Base-by-base conservation (phyloP, 1,140 invertebrate genomes). In the Aethina tumida region DNA sequence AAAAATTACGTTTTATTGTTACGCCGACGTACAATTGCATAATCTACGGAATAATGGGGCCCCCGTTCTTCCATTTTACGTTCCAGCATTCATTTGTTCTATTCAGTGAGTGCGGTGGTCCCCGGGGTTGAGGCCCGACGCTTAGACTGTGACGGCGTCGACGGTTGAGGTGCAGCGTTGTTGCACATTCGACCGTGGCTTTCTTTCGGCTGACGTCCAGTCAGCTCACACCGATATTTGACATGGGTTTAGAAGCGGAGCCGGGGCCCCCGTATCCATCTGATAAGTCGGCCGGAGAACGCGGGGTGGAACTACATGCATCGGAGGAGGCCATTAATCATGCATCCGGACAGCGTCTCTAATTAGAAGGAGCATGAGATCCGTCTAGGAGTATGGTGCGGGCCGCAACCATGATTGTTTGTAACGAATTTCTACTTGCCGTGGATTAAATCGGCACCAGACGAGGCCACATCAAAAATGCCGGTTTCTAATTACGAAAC, bases 11-110 rank as follows among this genome's bases (percentile, higher is more conserved):
- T 32, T 47, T 45, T 49, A 52, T 52, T 52, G 50, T 52, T n/a
- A 39, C 43, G 50, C 47, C 50, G 50, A 52, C 47, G 43, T 42
- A 52, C 50, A 52, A 52, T 52, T 52, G 50, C 47, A 49, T 52
- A 52, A 52, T 52, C 46, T 52, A 45, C 39, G 38, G 43, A 40
- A 52, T 52, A 52, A 49, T 49, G 47, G 50, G 39, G 39, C 31
- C n/a, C n/a, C n/a, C 43, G 41, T 39, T 47, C 39, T 43, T 38
- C 41, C 47, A 49, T 52, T 45, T 52, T 47, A 49, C 50, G 45
- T 52, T 52, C 47, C 37, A 39, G 46, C 37, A 47, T 47, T 47
- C 38, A 38, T 51, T 51, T 48, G 45, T 47, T 48, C 43, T 39
- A 47, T 37, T 41, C 43, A 35, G 45, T 38, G n/a, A n/a, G n/a